Evolutionary conservation across 2,888 invertebrate genomes (phyloP), one percentile per base, ranked within the genome.

Genomic region (Strigamia maritima): DNA sequence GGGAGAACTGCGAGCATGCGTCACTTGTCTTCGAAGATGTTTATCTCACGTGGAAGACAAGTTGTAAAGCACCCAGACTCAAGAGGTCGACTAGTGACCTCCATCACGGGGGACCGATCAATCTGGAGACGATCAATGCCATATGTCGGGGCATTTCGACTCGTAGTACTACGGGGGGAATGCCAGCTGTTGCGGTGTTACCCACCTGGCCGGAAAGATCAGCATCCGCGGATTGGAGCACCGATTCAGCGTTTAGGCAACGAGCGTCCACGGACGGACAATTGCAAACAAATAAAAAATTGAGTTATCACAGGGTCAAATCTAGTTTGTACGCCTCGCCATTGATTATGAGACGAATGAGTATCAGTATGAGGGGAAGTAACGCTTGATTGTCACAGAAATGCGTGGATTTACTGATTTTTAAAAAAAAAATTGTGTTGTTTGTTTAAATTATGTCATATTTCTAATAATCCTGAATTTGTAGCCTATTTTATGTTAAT

Each of bases 1-100:
- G 93, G 80, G 94, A 94, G 86, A 93, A 92, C 84, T 90, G 92
- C 78, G 94, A 94, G 81, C 92, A 93, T 89, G 94, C 84, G 6
- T 78, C 79, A 6, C 79, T 80, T 10, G 92, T 94, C 3, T 93
- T 94, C 84, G 88, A 90, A n/a, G 93, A 93, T 84, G 90, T 91
- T 0, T 91, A 91, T 79, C 89, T 91, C 0, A 92, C 92, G 85
- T 92, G 92, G 92, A 89, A 92, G 10, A 90, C 92, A 1, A 90
- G 91, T 83, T 76, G 60, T 60, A 92, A 92, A 84, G 91, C 90
- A 85, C 90, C 91, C 1, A 90, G 91, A 83, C 86, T 90, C 26
- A 89, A 89, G 82, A 86, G 90, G 80, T 89, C 89, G 60, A 88
- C 89, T 22, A 90, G 90, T 82, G 89, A 90, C 82, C 87, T 88